Conservation (phyloP, 35 echinoderm and acorn worm genomes). For the Heliocidaris erythrogramma region DNA sequence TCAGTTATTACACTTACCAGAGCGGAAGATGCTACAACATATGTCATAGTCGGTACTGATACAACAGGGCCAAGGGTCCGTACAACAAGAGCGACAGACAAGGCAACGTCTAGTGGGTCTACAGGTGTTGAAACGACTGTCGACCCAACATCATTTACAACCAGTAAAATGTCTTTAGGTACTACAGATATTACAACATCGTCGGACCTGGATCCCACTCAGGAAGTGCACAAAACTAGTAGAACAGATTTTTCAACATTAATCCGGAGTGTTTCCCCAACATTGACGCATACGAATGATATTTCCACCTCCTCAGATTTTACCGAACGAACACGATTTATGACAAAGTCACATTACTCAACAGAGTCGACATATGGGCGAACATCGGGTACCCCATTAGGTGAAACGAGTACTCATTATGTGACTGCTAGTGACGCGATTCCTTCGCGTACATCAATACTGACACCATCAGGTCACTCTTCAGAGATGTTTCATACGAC, state of each 20-base stretch:
- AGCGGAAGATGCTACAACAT: neutral
- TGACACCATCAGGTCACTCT: neutral
- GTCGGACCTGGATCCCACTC: neutral
- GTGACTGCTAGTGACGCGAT: neutral
- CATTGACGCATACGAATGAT: neutral
- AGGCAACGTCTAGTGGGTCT: neutral
- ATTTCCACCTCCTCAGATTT: neutral
- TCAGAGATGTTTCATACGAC: neutral
- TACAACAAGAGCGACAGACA: neutral
- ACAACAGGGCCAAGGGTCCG: neutral
- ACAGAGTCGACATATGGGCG: neutral
- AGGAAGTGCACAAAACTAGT: neutral
- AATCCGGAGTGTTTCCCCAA: neutral
- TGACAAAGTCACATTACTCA: neutral
- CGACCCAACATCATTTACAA: neutral
- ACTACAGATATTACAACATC: neutral
- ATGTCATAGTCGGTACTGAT: neutral
- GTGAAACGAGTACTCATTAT: no score
- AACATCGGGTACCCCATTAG: neutral
- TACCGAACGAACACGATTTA: neutral
- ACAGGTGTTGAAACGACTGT: neutral
- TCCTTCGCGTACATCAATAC: neutral
- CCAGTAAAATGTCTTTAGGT: neutral
- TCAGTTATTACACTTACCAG: neutral
- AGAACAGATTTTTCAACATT: neutral